These are phyloP conservation scores for Eulacestoma nigropectus DNA, from an alignment of 2,113 vertebrate species.

Conservation along the genomic window DNA sequence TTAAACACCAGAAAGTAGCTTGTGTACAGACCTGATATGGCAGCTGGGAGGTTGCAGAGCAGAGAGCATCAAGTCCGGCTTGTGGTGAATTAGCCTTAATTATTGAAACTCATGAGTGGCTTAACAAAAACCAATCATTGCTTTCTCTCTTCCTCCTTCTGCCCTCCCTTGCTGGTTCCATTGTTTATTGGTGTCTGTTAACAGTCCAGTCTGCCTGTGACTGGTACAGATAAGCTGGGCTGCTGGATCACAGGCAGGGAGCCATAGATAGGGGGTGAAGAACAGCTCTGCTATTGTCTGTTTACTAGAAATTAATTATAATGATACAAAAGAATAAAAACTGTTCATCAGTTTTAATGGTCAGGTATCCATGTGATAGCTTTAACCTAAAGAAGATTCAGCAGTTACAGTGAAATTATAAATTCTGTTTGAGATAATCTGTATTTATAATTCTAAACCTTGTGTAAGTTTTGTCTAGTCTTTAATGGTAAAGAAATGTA, in stretches of 20 bases:
- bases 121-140: background rate
- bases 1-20: background rate
- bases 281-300: background rate
- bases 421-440: background rate
- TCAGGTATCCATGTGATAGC: background rate
- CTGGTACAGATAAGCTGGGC: slow-evolving; percentile 29
- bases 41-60: background rate
- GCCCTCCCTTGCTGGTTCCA: background rate
- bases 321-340: background rate
- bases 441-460: background rate
- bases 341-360: background rate
- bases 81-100: background rate
- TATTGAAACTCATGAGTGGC: background rate
- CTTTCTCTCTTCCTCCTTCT: background rate
- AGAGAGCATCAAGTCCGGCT: background rate
- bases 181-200: slow-evolving; percentile 3
- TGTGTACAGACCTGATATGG: background rate
- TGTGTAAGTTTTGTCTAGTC: background rate
- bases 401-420: background rate
- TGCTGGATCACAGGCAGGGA: background rate
- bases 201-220: background rate
- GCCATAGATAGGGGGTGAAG: background rate
- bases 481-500: background rate
- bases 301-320: background rate
- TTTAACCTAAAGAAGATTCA: background rate